Evolutionary conservation across 2,888 invertebrate genomes (phyloP).

Genomic region (Osmoderma eremita): DNA sequence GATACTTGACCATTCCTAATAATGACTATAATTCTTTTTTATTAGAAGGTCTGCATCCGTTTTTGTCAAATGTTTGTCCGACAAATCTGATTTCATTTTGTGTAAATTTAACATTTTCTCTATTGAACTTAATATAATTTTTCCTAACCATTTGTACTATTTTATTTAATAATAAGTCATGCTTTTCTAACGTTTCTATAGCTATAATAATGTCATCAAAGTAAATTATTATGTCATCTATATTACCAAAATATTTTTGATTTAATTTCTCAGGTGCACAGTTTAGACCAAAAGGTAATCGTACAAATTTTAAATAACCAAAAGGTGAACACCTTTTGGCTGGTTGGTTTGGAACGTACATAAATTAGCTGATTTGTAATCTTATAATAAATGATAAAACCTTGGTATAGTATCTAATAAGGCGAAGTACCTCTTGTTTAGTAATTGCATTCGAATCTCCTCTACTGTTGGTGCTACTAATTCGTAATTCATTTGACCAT

Average conservation of each 20-base stretch:
- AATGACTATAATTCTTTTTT: constrained; percentile 44
- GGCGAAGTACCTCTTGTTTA: constrained; percentile 41
- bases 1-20: constrained; percentile 47
- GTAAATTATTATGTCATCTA: constrained; percentile 49
- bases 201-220: constrained; percentile 53
- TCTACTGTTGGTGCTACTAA: constrained; percentile 44
- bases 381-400: constrained; percentile 39
- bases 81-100: not conserved
- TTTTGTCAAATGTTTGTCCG: constrained; percentile 52
- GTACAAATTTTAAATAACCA: constrained; percentile 48
- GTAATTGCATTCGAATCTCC: constrained; percentile 44
- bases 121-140: constrained; percentile 53
- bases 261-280: constrained; percentile 51
- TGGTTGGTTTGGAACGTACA: too few relatives aligned
- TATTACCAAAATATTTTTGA: constrained; percentile 54
- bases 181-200: constrained; percentile 45
- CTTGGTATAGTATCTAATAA: constrained; percentile 54
- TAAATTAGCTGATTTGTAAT: too few relatives aligned
- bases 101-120: constrained; percentile 49
- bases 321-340: too few relatives aligned
- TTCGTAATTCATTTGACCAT: too few relatives aligned
- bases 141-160: constrained; percentile 49
- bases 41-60: constrained; percentile 44
- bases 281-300: too few relatives aligned
- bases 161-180: constrained; percentile 48